phyloP scores from a whole-genome alignment of 2,797 vertebrate genomes.

The Thunnus albacares region DNA sequence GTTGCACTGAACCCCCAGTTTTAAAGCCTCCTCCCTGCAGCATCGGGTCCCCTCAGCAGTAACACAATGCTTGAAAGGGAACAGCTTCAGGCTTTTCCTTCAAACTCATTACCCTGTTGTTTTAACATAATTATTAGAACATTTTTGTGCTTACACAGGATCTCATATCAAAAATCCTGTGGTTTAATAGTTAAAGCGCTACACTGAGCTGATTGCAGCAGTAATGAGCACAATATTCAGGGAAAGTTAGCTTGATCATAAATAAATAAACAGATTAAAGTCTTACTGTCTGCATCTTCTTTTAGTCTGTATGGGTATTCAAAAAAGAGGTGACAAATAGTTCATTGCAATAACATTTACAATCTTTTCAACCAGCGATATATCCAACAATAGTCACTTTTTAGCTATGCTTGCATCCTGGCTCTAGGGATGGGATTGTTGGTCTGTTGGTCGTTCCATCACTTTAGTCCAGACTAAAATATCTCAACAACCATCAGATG shows the following conservation, averaged over 20 bases:
- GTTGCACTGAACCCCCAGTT: slow-evolving; percentile 24
- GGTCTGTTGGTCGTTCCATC: no score
- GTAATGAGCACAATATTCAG: background rate
- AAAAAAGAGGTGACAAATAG: background rate
- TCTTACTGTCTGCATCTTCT: background rate
- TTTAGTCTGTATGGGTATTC: background rate
- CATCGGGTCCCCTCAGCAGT: slow-evolving; percentile 58
- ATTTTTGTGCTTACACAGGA: slow-evolving; percentile 42
- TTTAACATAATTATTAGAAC: slow-evolving; percentile 68
- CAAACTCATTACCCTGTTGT: slow-evolving; percentile 62
- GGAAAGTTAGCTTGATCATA: background rate
- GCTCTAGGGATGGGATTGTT: no score
- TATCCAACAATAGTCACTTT: no score
- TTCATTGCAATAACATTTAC: background rate
- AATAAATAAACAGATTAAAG: background rate
- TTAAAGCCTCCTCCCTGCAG: slow-evolving; percentile 40
- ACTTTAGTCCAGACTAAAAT: no score
- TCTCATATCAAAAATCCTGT: slow-evolving; percentile 42
- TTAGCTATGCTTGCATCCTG: no score
- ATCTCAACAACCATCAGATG: no score
- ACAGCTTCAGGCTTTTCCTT: slow-evolving; percentile 77
- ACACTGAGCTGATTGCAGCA: slow-evolving; percentile 14
- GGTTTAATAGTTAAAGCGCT: slow-evolving; percentile 32
- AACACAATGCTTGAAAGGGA: slow-evolving; percentile 75
- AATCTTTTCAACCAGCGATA: background rate